These are phyloP conservation scores for Chaenogobius annularis DNA, from an alignment of 2,113 vertebrate species.

Conservation along the genomic window DNA sequence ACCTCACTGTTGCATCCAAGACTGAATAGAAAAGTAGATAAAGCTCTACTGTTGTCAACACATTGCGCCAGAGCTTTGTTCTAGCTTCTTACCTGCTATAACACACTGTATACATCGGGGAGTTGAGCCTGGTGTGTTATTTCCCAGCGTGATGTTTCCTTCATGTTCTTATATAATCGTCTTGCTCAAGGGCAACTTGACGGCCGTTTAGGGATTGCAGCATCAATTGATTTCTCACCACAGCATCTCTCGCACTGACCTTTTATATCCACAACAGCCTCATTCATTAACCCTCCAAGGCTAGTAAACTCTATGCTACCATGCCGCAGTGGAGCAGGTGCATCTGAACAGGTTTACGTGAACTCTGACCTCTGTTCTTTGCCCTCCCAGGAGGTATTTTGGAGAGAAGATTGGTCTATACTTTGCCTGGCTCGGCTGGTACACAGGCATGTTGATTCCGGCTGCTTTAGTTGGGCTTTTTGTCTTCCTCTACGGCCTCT, in stretches of 20 bases:
- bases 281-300: conserved; percentile 11
- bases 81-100: background rate
- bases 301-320: background rate
- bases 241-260: background rate
- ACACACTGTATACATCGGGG: background rate
- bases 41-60: background rate
- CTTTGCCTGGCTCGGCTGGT: conserved; percentile 98
- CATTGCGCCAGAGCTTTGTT: background rate
- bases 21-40: background rate
- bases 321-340: background rate
- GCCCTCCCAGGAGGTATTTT: conserved; percentile 86
- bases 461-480: conserved; percentile 94
- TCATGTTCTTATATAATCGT: conserved; percentile 12
- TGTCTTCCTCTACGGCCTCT: conserved; percentile 96
- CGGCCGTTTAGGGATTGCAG: conserved; percentile 10
- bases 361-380: conserved; percentile 19
- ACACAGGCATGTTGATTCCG: conserved; percentile 97
- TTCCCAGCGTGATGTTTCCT: background rate
- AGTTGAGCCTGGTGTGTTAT: conserved; percentile 3
- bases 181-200: conserved; percentile 29
- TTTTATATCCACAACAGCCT: conserved; percentile 11
- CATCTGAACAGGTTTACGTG: background rate
- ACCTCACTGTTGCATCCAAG: background rate
- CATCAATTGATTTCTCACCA: conserved; percentile 25
- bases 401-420: conserved; percentile 98